Evolutionary conservation across 2,113 vertebrate genomes (phyloP).

Genomic region (Phyllopteryx taeniolatus): DNA sequence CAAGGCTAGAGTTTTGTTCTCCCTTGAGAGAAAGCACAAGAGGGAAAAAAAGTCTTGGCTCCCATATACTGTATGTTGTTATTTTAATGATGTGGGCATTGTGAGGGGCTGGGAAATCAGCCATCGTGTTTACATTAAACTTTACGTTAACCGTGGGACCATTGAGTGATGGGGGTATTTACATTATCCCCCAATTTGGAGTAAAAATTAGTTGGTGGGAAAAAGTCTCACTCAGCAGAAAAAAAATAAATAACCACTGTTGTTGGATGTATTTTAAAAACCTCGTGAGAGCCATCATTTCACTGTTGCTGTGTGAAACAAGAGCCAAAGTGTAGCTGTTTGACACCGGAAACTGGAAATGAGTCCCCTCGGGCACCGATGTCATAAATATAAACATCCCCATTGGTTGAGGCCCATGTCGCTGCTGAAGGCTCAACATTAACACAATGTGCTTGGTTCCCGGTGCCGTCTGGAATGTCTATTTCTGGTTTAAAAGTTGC

Average conservation of each 20-base stretch:
- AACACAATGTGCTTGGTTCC: slow-evolving; percentile 21
- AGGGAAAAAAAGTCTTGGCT: slow-evolving; percentile 46
- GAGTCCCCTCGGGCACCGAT: slow-evolving; percentile 27
- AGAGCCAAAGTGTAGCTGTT: background rate
- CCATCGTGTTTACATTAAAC: slow-evolving; percentile 42
- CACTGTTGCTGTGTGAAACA: slow-evolving; percentile 39
- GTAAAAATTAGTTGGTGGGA: background rate
- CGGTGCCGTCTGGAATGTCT: background rate
- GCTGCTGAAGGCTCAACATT: slow-evolving; percentile 14
- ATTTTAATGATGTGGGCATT: slow-evolving; percentile 38
- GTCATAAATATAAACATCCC: slow-evolving; percentile 44
- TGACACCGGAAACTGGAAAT: slow-evolving; percentile 27
- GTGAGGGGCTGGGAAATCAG: slow-evolving; percentile 39
- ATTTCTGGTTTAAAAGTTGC: background rate
- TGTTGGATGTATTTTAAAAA: background rate
- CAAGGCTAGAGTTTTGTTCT: slow-evolving; percentile 23
- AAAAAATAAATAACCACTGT: background rate
- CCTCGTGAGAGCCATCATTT: slow-evolving; percentile 13
- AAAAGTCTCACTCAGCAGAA: background rate
- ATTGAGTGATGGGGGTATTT: slow-evolving; percentile 1
- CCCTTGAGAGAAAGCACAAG: slow-evolving; percentile 36
- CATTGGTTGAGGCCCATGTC: slow-evolving; percentile 12
- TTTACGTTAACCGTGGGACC: slow-evolving; percentile 41
- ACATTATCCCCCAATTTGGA: background rate
- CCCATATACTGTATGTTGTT: slow-evolving; percentile 41